Percentiles rank a stretch among this genome's conserved stretches.
phyloP scores from a whole-genome alignment of 2,888 invertebrate genomes.

The Heliconius sara region DNA sequence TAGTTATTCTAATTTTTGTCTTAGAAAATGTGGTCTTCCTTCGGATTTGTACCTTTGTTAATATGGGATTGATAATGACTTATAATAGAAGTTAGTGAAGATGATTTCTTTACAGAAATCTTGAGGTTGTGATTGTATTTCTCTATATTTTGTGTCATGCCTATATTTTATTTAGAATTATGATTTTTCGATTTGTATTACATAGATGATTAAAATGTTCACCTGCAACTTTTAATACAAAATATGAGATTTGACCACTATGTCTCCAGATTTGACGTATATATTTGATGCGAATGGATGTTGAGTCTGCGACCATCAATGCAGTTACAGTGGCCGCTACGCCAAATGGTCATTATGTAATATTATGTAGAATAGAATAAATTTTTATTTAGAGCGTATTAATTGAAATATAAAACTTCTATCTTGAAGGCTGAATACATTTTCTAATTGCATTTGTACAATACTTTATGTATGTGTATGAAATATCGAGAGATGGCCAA shows the following conservation, averaged over 20 bases:
- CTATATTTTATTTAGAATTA: slow-evolving; percentile 23
- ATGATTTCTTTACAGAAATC: slow-evolving; percentile 52
- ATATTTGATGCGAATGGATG: not conserved
- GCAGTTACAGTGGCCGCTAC: not conserved
- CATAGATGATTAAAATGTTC: not conserved
- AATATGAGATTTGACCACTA: not conserved
- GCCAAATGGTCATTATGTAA: slow-evolving; percentile 21
- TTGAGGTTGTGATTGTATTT: slow-evolving; percentile 42
- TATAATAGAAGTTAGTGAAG: slow-evolving; percentile 54
- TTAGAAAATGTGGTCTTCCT: slow-evolving; percentile 74
- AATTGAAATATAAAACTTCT: slow-evolving; percentile 47
- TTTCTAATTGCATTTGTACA: slow-evolving; percentile 53
- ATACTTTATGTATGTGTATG: slow-evolving; percentile 47
- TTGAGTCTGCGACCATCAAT: not conserved
- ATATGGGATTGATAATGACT: slow-evolving; percentile 52
- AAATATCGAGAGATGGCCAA: slow-evolving; percentile 71
- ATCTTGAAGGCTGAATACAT: slow-evolving; percentile 59
- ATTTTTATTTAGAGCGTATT: slow-evolving; percentile 52
- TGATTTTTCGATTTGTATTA: slow-evolving; percentile 12
- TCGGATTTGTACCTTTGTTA: slow-evolving; percentile 54
- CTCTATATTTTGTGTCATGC: slow-evolving; percentile 23
- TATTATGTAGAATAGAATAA: slow-evolving; percentile 27
- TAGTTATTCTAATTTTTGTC: slow-evolving; percentile 49
- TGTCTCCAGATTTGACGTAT: not conserved
- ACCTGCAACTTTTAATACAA: not conserved